Evolutionary conservation across 2,113 vertebrate species (phyloP), one percentile per base, ranked within the genome.

Genomic region (Halcyon malimbica): DNA sequence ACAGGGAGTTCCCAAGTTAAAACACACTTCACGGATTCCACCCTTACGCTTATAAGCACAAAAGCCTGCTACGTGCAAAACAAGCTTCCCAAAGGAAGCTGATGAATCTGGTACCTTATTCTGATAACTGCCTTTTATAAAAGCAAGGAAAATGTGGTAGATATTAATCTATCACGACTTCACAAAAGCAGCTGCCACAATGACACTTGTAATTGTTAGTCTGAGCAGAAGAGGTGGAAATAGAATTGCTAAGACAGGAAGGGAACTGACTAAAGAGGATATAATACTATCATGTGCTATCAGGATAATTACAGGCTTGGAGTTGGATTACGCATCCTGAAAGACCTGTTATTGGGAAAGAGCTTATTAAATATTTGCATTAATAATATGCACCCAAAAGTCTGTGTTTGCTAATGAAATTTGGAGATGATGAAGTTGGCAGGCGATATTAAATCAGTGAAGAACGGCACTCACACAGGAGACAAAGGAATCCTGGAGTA

Each of bases 321-420:
- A 89, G 75, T 78, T n/a, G 93, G 67, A 95, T 88, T 96, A 91
- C n/a, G 56, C n/a, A 73, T 65, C 54, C 62, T 79, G 51, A 96
- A 91, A 94, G 87, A 94, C 81, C 56, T 91, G 65, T 87, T 91
- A 79, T 26, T 68, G 56, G 39, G 39, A 82, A 94, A 44, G 29
- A 84, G 28, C 44, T 95, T 91, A 93, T 93, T 93, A 96, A 91
- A 96, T 90, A 94, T 94, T 96, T 94, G 67, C 59, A 83, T 79
- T 96, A 87, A 85, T 93, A 87, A 95, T 46, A 93, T 11, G 31
- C 67, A 74, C 75, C 68, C 44, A 75, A 79, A 95, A 91, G 26
- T 94, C 73, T 83, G n/a, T n/a, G 25, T 53, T 94, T 94, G 78
- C 70, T 90, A 91, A 86, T 70, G 71, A 95, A 93, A 96, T 94